Base-by-base conservation (phyloP, 2,888 invertebrate genomes). In the Patella caerulea region DNA sequence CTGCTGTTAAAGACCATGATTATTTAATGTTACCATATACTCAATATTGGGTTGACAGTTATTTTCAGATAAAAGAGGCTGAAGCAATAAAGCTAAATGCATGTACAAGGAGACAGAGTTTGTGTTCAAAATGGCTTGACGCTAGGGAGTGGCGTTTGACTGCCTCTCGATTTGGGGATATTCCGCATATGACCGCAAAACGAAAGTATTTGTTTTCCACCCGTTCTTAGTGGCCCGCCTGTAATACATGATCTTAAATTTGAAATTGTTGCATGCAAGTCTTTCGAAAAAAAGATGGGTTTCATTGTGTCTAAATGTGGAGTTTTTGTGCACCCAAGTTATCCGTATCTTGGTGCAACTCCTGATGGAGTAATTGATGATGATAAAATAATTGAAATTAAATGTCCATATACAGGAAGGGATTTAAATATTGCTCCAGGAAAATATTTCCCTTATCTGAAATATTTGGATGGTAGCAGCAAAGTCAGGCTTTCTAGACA, bases 191-290 rank as follows among this genome's bases (percentile, higher is more conserved):
- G 15, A 59, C 59, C 0, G 15, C 15, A 59, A 59, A 5, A 15
- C 5, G 59, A 59, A 55, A 55, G 55, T 55, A 15, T 55, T 4
- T 54, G 69, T 29, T 34, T 15, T 69, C 14, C 59, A 2, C 55
- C 53, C 7, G 59, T 72, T 14, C n/a, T 82, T 2, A 55, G 7
- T 4, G 75, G 55, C 14, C 52, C 45, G 29, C 73, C 79, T 12
- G 59, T 82, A 3, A 11, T 74, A 9, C 83, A 82, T 81, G 83
- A 82, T 4, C 75, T 72, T 53, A 45, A 76, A 45, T 83, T 81
- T 78, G 81, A 83, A 73, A 14, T 2, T 12, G 71, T 53, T 15
- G 82, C 82, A 3, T 55, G 76, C 11, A 12, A 45, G 9, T 70
- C 75, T 52, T 82, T 80, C 75, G 77, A 80, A 54, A 19, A 71